These are phyloP conservation scores for Trochalopteron elliotii DNA, from an alignment of 2,113 vertebrate species.

Conservation along the genomic window DNA sequence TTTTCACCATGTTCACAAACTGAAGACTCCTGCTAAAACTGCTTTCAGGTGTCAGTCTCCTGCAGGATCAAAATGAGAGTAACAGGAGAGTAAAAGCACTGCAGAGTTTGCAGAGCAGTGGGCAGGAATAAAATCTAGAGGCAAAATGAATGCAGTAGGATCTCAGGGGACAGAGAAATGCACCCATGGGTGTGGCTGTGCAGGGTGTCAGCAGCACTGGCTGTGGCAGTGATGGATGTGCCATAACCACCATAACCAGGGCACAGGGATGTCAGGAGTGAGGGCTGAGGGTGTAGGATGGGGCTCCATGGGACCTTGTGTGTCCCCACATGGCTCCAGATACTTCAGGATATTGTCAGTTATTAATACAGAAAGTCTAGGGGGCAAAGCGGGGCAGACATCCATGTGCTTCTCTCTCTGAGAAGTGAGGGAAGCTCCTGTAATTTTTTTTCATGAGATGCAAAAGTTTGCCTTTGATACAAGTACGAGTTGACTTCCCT, in stretches of 20 bases:
- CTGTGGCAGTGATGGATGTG: background rate
- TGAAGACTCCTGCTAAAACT: background rate
- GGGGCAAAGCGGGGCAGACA: rapidly evolving
- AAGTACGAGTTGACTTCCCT: background rate
- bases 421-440: background rate
- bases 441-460: rapidly evolving
- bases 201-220: background rate
- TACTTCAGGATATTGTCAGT: background rate
- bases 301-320: background rate
- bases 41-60: background rate
- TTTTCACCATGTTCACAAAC: background rate
- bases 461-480: background rate
- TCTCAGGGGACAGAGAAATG: background rate
- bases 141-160: background rate
- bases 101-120: rapidly evolving
- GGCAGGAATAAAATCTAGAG: rapidly evolving
- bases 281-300: background rate
- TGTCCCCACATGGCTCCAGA: background rate
- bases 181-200: rapidly evolving
- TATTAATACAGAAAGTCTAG: background rate
- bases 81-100: rapidly evolving
- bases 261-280: rapidly evolving
- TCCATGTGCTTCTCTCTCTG: background rate
- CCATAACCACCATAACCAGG: rapidly evolving
- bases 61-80: background rate